A percentile compares a stretch with the other conserved stretches of the same genome.
Evolutionary conservation across 2,113 vertebrate genomes (phyloP).

Genomic region (Bos taurus): DNA sequence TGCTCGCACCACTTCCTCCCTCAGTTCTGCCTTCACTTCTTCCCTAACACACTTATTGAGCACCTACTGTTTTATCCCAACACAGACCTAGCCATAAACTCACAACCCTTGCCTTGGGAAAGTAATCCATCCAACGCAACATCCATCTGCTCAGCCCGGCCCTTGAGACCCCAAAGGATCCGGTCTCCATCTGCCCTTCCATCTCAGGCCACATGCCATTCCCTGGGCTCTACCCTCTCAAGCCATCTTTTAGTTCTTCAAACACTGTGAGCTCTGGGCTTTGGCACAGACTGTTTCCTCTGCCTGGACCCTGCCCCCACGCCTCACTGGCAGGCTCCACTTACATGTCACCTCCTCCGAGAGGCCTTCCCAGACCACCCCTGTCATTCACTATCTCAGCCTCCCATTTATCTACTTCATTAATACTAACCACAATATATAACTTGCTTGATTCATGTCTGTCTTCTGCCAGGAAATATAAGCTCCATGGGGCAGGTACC

Average conservation of each 20-base stretch:
- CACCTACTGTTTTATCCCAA: background rate
- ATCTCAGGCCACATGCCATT: background rate
- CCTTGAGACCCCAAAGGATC: background rate
- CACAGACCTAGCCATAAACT: background rate
- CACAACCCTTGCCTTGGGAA: background rate
- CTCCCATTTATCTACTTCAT: background rate
- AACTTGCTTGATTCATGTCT: background rate
- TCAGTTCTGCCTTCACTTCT: background rate
- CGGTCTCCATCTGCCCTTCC: background rate
- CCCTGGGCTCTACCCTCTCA: background rate
- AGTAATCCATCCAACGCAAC: background rate
- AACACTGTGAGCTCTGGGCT: background rate
- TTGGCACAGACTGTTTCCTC: background rate
- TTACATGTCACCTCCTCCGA: background rate
- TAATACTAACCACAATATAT: background rate
- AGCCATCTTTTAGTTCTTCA: background rate
- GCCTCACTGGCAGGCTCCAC: background rate
- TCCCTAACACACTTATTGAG: too few relatives aligned
- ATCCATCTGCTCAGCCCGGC: background rate
- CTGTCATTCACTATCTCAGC: background rate
- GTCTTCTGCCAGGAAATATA: background rate
- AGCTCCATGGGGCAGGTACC: background rate
- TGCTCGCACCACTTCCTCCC: background rate
- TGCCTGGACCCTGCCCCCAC: too few relatives aligned
- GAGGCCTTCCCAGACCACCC: background rate